Percentiles rank a stretch among this genome's conserved stretches.
phyloP scores from a whole-genome alignment of 2,797 vertebrate species.

The Adelosebastes latens region DNA sequence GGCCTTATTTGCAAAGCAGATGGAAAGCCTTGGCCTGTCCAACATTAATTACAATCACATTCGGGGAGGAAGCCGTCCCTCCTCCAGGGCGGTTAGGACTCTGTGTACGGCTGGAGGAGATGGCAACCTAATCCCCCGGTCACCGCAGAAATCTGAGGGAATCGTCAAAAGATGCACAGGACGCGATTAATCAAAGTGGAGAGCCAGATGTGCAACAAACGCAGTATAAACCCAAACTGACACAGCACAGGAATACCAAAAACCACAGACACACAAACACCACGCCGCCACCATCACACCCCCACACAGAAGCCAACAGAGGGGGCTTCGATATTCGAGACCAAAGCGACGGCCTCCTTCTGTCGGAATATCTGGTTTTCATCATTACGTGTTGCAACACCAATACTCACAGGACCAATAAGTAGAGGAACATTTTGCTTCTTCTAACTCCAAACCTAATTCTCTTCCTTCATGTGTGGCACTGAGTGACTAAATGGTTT shows the following conservation, averaged over 20 bases:
- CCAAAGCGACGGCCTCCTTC: conserved; percentile 48
- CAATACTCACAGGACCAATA: conserved; percentile 62
- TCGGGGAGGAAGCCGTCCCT: conserved; percentile 77
- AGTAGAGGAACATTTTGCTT: conserved; percentile 39
- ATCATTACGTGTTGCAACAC: conserved; percentile 71
- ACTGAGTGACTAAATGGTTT: conserved; percentile 15
- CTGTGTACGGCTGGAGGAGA: conserved; percentile 77
- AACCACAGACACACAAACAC: conserved; percentile 73
- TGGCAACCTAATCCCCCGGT: conserved; percentile 79
- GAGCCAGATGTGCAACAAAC: conserved; percentile 77
- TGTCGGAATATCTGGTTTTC: conserved; percentile 72
- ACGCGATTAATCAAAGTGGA: conserved; percentile 77
- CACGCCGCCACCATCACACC: conserved; percentile 51
- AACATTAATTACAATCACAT: conserved; percentile 85
- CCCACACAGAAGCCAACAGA: conserved; percentile 67
- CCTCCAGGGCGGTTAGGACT: conserved; percentile 77
- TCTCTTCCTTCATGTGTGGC: conserved; percentile 38
- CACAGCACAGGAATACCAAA: conserved; percentile 55
- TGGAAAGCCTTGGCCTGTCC: conserved; percentile 81
- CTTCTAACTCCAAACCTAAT: conserved; percentile 22
- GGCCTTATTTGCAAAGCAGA: conserved; percentile 83
- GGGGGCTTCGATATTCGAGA: conserved; percentile 52
- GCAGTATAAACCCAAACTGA: conserved; percentile 54
- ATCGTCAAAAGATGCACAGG: conserved; percentile 80
- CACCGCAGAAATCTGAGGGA: conserved; percentile 75